Evolutionary conservation across 2,888 invertebrate species (phyloP), one percentile per base, ranked within the genome.

Genomic region (Pyrochroa serraticornis): DNA sequence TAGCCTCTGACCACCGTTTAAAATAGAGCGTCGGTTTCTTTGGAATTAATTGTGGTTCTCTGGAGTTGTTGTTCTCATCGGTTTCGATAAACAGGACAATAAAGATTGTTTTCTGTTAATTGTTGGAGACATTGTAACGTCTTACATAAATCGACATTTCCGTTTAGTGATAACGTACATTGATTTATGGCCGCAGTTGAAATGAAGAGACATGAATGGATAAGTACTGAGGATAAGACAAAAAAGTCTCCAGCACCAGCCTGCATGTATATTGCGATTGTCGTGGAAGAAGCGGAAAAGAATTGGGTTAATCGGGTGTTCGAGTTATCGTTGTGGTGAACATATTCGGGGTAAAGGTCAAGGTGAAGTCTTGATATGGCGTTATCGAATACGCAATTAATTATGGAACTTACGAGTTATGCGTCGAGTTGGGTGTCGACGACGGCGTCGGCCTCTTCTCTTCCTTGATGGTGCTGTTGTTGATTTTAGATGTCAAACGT

Each of bases 401-500:
- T 13, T 33, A 45, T 51, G 10, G 10, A 59, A 78, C 79, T 79
- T 73, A 79, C 78, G 77, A 77, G 64, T 78, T 78, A 62, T 77
- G 73, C 34, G 72, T 72, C 45, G 79, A 77, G 68, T 79, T 78
- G 43, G 87, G 87, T 54, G 87, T 89, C 60, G 88, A 86, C 30
- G 88, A 86, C 34, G 87, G 88, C 63, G 87, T 87, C 38, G 88
- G 86, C 77, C 88, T 84, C 72, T 87, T 87, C 75, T 90, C 88
- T 70, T 89, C 86, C 62, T 87, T 86, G 62, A 89, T 84, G 36
- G 88, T 87, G 74, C 88, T 89, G 77, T 87, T 89, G 77, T 89
- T 88, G 87, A 91, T 91, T 81, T 93, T 93, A 62, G 92, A 91
- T 65, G 92, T 93, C 69, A 84, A 84, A 78, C 91, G 86, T 80